phyloP scores from a whole-genome alignment of 2,113 vertebrate genomes.

The Erythrocercus mccallii region DNA sequence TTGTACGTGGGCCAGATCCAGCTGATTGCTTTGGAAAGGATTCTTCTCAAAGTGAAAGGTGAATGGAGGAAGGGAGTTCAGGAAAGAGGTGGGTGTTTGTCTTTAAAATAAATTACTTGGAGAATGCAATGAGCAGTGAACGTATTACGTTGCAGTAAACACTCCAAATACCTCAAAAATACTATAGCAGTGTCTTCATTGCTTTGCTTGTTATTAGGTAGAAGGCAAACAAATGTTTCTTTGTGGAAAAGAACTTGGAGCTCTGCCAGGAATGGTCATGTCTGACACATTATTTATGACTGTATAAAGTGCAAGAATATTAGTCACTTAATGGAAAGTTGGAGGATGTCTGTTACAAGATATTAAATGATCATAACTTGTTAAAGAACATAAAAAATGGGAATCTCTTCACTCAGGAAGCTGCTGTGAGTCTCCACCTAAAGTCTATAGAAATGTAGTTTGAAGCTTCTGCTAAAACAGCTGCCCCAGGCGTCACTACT shows the following conservation, averaged over 20 bases:
- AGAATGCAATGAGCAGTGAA: neutral
- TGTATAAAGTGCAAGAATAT: neutral
- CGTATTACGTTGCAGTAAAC: neutral
- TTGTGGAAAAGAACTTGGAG: neutral
- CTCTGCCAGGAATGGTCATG: constrained; percentile 4
- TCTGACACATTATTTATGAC: constrained; percentile 7
- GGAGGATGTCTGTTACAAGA: neutral
- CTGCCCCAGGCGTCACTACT: neutral
- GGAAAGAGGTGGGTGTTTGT: neutral
- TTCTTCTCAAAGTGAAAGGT: neutral
- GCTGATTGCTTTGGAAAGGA: neutral
- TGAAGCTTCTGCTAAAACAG: neutral
- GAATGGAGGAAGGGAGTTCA: neutral
- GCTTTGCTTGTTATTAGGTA: neutral
- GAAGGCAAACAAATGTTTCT: constrained; percentile 7
- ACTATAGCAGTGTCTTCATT: neutral
- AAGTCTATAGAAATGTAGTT: neutral
- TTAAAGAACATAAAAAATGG: neutral
- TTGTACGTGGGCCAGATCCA: neutral
- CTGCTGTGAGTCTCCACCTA: neutral
- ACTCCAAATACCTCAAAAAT: neutral
- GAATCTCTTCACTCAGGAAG: neutral
- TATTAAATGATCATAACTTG: neutral
- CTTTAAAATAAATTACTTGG: neutral
- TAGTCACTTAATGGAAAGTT: constrained; percentile 16